These are phyloP conservation scores for Alca torda DNA, from an alignment of 2,797 vertebrate genomes.

Conservation along the genomic window DNA sequence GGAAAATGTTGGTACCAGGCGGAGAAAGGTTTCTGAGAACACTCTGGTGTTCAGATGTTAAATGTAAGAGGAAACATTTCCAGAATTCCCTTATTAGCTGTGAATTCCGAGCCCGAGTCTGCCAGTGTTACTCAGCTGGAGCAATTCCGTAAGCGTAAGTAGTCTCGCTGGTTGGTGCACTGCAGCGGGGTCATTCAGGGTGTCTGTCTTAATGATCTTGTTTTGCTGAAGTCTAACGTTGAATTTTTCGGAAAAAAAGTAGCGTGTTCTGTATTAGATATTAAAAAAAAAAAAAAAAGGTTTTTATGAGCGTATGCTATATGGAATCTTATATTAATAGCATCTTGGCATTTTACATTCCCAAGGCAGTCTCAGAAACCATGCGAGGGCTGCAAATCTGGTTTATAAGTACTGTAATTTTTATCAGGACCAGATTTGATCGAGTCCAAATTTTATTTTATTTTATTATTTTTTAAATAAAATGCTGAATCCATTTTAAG, in stretches of 20 bases:
- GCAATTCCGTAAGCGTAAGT: rapidly evolving
- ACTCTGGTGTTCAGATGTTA: not conserved
- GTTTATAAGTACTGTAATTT: not conserved
- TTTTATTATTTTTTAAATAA: not conserved
- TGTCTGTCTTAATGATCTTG: not conserved
- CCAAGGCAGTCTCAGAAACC: conserved; percentile 4
- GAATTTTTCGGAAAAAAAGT: not conserved
- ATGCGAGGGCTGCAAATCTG: conserved; percentile 30
- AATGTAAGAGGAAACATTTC: not conserved
- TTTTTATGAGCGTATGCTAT: not conserved
- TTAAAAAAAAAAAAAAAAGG: not conserved
- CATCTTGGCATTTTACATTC: conserved; percentile 31
- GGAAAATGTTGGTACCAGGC: not conserved
- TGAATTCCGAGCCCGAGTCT: not conserved
- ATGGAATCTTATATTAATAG: conserved; percentile 12
- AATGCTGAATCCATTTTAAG: not conserved
- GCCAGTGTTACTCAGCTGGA: not conserved
- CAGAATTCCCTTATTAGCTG: not conserved
- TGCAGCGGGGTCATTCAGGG: not conserved
- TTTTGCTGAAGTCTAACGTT: not conserved
- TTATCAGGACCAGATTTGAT: not conserved
- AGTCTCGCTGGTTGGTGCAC: not conserved
- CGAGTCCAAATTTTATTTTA: not conserved
- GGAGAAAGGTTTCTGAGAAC: not conserved
- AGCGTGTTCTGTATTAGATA: not conserved